Base-by-base conservation (phyloP, 1,140 invertebrate genomes). In the Carposina sasakii region DNA sequence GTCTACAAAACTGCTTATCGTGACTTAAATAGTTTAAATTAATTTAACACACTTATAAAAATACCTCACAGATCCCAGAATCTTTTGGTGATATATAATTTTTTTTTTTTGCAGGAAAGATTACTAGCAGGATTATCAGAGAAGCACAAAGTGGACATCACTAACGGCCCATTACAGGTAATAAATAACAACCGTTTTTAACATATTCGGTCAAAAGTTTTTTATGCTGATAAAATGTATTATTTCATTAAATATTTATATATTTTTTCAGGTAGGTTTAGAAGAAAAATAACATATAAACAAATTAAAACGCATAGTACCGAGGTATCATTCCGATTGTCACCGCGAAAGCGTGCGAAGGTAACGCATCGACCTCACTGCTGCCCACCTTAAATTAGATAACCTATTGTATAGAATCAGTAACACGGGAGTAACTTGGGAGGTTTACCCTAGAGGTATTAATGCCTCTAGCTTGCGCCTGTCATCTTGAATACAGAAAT, bases 111-210 rank as follows among this genome's bases (percentile, higher is more conserved):
- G 15, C 64, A 78, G 77, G 77, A 81, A 67, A 72, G 64, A 57
- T 41, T 51, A 45, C 55, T 74, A 60, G 63, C 60, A 12, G 71
- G 63, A 21, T 49, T 71, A 34, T 63, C 69, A 24, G 61, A 66
- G 12, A 81, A 76, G 62, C 56, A 48, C 30, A 59, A 50, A 15
- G 26, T 54, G 24, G 70, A 76, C 40, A 48, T 69, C 40, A 52
- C 59, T 60, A 81, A 81, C 59, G 76, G 73, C 33, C 73, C 76
- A 22, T 60, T 71, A 59, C 71, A 78, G 73, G 76, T 73, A 41
- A 28, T 13, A 6, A 24, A 23, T 37, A 20, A 20, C 3, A 10
- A 16, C 41, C 24, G 15, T 17, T 28, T 13, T 43, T 4, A n/a
- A 30, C 4, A 31, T 31, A 12, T 21, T 31, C 16, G 17, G 21